Percentiles rank a stretch among this genome's conserved stretches.
Evolutionary conservation across 1,140 invertebrate genomes (phyloP).

Genomic region (Limonius californicus): DNA sequence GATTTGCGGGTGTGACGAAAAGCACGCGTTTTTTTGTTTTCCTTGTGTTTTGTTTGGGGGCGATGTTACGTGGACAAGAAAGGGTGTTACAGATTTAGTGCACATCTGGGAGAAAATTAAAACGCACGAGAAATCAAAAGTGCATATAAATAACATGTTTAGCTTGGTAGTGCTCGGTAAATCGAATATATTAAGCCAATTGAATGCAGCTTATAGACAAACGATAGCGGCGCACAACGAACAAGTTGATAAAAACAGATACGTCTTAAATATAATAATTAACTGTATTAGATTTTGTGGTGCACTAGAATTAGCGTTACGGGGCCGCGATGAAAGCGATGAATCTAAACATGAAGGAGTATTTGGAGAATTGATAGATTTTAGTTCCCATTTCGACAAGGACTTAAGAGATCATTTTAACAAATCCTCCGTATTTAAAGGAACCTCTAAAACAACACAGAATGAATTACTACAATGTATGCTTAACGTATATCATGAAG

Average conservation of each 20-base stretch:
- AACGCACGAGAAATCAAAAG: conserved; percentile 4
- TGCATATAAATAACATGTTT: conserved; percentile 5
- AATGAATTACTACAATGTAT: conserved; percentile 19
- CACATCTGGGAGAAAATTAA: too few species aligned
- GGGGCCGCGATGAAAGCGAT: conserved; percentile 16
- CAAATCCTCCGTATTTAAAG: conserved; percentile 19
- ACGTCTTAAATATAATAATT: conserved; percentile 21
- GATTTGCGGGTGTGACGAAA: conserved; percentile 27
- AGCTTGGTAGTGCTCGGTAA: conserved; percentile 11
- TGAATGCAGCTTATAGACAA: conserved; percentile 13
- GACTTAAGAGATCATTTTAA: conserved; percentile 14
- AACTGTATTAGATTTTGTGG: conserved; percentile 23
- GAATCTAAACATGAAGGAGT: conserved; percentile 8
- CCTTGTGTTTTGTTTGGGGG: too few species aligned
- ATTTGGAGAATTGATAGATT: conserved; percentile 16
- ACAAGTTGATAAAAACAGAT: conserved; percentile 20
- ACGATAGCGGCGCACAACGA: conserved; percentile 17
- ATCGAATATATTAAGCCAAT: neutral
- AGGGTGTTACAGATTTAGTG: too few species aligned
- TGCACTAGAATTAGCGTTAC: conserved; percentile 18
- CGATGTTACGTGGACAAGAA: too few species aligned
- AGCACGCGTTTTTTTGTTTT: conserved; percentile 26
- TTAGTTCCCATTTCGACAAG: conserved; percentile 13
- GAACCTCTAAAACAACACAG: conserved; percentile 19
- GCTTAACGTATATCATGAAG: neutral